A percentile compares a stretch with the other conserved stretches of the same genome.
These are phyloP conservation scores for Heliornis fulica DNA, from an alignment of 2,113 vertebrate genomes.

Conservation along the genomic window DNA sequence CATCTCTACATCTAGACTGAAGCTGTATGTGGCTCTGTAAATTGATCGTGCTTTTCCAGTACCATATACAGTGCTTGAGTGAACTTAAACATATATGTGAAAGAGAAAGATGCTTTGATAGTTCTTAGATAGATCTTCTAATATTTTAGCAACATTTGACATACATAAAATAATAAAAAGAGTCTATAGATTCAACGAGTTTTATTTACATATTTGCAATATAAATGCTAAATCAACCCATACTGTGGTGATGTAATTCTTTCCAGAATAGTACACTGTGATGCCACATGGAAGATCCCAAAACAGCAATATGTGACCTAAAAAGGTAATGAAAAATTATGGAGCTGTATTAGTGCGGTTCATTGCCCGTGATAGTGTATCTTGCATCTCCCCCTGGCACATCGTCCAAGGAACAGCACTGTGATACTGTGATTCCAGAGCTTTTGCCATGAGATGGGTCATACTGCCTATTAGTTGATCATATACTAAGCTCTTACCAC, in stretches of 20 bases:
- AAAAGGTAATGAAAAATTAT: background rate
- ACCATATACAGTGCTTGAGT: background rate
- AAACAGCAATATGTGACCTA: background rate
- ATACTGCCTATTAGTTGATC: background rate
- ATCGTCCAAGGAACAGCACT: background rate
- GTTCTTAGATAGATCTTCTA: background rate
- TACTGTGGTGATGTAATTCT: background rate
- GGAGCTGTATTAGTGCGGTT: background rate
- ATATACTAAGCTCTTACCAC: background rate
- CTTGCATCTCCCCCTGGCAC: background rate
- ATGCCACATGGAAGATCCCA: background rate
- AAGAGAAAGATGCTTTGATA: background rate
- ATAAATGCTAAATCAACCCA: background rate
- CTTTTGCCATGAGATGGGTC: background rate
- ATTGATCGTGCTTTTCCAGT: background rate
- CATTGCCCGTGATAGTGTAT: background rate
- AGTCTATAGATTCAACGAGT: background rate
- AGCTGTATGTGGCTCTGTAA: background rate
- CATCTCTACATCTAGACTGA: background rate
- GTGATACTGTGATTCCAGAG: background rate
- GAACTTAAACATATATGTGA: background rate
- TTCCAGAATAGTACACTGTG: background rate
- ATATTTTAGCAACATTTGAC: background rate
- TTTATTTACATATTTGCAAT: background rate
- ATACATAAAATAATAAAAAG: background rate